These are phyloP conservation scores for Microdon myrmicae DNA, from an alignment of 2,888 invertebrate species.

Conservation along the genomic window DNA sequence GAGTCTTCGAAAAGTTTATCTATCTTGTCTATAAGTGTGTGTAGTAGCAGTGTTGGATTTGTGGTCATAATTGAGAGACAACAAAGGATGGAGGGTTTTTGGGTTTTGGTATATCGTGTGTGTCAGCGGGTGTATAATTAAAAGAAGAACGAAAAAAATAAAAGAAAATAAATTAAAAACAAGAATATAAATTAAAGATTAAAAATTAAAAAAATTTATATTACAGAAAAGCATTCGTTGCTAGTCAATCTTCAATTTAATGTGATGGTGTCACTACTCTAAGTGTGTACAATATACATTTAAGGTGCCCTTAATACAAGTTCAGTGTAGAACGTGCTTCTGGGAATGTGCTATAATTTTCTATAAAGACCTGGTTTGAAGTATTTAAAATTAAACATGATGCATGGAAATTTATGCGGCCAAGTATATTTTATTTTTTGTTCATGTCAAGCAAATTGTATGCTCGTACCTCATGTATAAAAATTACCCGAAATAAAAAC, in stretches of 20 bases:
- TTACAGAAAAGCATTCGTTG: constrained; percentile 32
- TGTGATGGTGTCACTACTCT: constrained; percentile 6
- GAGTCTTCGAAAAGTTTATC: constrained; percentile 68
- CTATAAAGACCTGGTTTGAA: constrained; percentile 24
- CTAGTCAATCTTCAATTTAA: constrained; percentile 10
- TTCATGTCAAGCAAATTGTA: constrained; percentile 23
- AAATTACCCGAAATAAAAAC: neutral
- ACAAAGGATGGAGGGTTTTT: constrained; percentile 41
- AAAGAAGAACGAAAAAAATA: constrained; percentile 15
- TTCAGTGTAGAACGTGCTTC: constrained; percentile 30
- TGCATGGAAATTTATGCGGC: constrained; percentile 4
- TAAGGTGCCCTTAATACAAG: too few species aligned
- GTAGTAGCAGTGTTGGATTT: constrained; percentile 14
- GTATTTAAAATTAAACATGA: constrained; percentile 5
- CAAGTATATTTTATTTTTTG: constrained; percentile 17
- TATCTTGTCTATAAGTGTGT: constrained; percentile 55
- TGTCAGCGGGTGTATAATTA: constrained; percentile 49
- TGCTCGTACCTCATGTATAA: constrained; percentile 12
- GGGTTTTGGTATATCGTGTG: constrained; percentile 49
- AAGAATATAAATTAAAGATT: constrained; percentile 22
- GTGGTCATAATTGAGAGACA: constrained; percentile 26
- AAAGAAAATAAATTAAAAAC: constrained; percentile 18
- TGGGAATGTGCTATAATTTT: neutral
- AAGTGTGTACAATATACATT: constrained; percentile 20
- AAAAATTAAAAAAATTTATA: constrained; percentile 8